phyloP scores from a whole-genome alignment of 2,888 invertebrate genomes.

The Phrixothrix hirtus region DNA sequence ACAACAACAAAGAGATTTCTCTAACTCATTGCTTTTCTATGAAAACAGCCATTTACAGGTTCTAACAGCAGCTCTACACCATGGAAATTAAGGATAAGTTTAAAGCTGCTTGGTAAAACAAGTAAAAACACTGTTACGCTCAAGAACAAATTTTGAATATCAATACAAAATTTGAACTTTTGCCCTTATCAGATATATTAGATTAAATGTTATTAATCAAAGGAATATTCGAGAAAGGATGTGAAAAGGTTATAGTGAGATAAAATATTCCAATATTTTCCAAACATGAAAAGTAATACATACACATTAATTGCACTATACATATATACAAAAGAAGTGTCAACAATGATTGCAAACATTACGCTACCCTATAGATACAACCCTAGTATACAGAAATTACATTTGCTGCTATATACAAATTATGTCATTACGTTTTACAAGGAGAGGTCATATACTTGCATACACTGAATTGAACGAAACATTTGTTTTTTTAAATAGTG shows the following conservation, averaged over 20 bases:
- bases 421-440: no score
- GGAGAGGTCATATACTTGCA: no score
- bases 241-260: neutral
- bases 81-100: constrained; percentile 1
- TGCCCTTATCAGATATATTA: constrained; percentile 13
- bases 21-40: neutral
- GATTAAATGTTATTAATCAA: neutral
- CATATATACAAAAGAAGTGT: neutral
- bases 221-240: neutral
- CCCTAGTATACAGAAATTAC: no score
- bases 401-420: no score
- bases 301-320: neutral
- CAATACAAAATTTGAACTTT: constrained; percentile 30
- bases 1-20: neutral
- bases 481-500: no score
- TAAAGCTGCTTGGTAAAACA: constrained; percentile 10
- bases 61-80: constrained; percentile 15
- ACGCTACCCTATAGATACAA: no score
- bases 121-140: constrained; percentile 23
- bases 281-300: neutral
- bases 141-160: constrained; percentile 30
- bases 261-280: neutral
- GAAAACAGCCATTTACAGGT: constrained; percentile 18
- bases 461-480: no score
- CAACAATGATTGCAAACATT: no score